Evolutionary conservation across 1,140 invertebrate genomes (phyloP).

Genomic region (Polypedilum pembai): DNA sequence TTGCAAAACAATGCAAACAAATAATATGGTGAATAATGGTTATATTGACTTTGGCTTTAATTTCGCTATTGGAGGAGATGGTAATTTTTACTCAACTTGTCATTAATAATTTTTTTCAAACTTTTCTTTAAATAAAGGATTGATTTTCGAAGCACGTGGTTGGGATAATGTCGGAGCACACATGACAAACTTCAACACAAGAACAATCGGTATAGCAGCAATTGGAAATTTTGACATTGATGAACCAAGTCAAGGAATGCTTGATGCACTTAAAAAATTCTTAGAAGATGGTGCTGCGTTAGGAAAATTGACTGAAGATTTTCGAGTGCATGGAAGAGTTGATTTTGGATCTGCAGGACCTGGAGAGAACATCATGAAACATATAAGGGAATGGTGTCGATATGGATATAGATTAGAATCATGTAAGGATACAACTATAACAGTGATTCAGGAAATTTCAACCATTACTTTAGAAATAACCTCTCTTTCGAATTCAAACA

Average conservation of each 20-base stretch:
- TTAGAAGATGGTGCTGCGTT: not conserved
- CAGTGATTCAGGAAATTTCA: too few species aligned
- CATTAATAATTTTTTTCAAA: too few species aligned
- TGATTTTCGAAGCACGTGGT: conserved; percentile 54
- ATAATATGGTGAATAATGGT: too few species aligned
- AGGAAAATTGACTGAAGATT: not conserved
- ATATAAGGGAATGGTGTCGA: not conserved
- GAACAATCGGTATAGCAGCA: conserved; percentile 48
- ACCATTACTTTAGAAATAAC: too few species aligned
- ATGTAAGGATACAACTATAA: not conserved
- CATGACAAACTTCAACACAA: conserved; percentile 45
- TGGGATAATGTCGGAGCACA: conserved; percentile 55
- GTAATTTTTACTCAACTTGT: not conserved
- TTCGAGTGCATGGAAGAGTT: not conserved
- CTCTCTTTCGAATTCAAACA: not conserved
- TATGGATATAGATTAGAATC: not conserved
- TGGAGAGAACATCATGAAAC: not conserved
- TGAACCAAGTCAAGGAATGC: not conserved
- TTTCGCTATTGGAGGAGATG: too few species aligned
- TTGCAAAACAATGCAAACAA: too few species aligned
- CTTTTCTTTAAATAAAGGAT: conserved; percentile 38
- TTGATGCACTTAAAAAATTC: not conserved
- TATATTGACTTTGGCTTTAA: too few species aligned
- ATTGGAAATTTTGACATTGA: conserved; percentile 43
- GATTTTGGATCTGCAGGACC: not conserved